Percentiles rank a stretch among this genome's conserved stretches.
Conservation (phyloP, 2,797 vertebrate genomes). For the Acrossocheilus fasciatus region DNA sequence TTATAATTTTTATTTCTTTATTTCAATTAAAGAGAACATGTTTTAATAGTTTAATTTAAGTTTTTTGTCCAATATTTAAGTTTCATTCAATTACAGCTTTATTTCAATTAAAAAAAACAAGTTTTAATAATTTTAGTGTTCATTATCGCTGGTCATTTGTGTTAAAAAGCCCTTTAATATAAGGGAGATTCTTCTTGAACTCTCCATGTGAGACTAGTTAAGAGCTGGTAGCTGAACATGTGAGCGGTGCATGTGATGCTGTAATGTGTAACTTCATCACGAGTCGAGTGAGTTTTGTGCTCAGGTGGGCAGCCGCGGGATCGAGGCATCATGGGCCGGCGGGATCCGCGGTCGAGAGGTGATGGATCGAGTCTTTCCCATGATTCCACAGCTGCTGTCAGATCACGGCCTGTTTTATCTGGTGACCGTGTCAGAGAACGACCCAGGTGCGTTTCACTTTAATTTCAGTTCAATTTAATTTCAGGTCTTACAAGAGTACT, state of each 20-base stretch:
- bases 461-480: neutral
- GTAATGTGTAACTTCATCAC: neutral
- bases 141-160: too few species aligned
- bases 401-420: slow-evolving; percentile 89
- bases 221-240: neutral
- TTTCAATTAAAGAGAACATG: too few species aligned
- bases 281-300: neutral
- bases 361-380: slow-evolving; percentile 89
- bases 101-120: too few species aligned
- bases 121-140: too few species aligned
- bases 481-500: too few species aligned
- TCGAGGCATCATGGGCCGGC: slow-evolving; percentile 93
- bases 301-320: slow-evolving; percentile 86
- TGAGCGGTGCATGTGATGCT: neutral
- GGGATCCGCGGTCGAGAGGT: slow-evolving; percentile 89
- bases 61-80: too few species aligned
- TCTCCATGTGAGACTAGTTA: too few species aligned
- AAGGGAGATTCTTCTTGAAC: neutral
- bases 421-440: slow-evolving; percentile 88
- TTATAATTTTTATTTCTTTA: too few species aligned
- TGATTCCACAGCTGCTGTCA: slow-evolving; percentile 85
- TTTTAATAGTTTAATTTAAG: neutral
- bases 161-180: too few species aligned
- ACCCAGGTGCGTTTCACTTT: slow-evolving; percentile 81
- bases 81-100: too few species aligned